Conservation (phyloP, 1,140 invertebrate genomes). For the Ips nitidus region DNA sequence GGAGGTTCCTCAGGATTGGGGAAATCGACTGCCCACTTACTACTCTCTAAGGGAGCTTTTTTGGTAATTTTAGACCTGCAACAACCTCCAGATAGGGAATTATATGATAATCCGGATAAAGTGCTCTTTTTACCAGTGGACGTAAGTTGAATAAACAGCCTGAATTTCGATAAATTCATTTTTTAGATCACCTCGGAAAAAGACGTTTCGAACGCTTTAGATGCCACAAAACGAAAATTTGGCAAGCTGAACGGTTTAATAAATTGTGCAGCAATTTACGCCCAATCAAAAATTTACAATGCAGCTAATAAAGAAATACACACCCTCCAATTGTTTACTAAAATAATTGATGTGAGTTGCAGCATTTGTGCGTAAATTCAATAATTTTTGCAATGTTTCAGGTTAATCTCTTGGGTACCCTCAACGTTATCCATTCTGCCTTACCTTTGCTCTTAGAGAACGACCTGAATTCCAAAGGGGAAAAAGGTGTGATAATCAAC, state of each 20-base stretch:
- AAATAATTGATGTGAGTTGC: conserved; percentile 20
- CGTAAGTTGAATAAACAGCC: conserved; percentile 8
- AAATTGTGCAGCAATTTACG: conserved; percentile 24
- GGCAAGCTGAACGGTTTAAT: conserved; percentile 31
- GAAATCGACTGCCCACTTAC: conserved; percentile 5
- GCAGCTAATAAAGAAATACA: conserved; percentile 12
- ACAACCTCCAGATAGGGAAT: neutral
- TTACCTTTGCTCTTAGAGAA: conserved; percentile 18
- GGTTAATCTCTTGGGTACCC: conserved; percentile 26
- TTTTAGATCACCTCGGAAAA: conserved; percentile 29
- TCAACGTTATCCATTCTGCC: conserved; percentile 22
- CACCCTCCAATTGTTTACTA: conserved; percentile 22
- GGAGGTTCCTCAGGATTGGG: conserved; percentile 25
- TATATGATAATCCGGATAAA: neutral
- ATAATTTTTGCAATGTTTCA: conserved; percentile 1
- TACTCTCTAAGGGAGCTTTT: conserved; percentile 17
- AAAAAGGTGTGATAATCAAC: conserved; percentile 28
- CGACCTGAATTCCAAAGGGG: conserved; percentile 10
- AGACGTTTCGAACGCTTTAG: conserved; percentile 26
- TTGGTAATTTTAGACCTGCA: conserved; percentile 19
- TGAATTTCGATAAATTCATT: neutral
- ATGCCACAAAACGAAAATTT: conserved; percentile 23
- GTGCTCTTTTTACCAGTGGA: conserved; percentile 10
- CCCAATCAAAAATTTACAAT: conserved; percentile 1
- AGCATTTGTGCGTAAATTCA: neutral